Evolutionary conservation across 2,113 vertebrate species (phyloP), one percentile per base, ranked within the genome.

Genomic region (Mungos mungo): DNA sequence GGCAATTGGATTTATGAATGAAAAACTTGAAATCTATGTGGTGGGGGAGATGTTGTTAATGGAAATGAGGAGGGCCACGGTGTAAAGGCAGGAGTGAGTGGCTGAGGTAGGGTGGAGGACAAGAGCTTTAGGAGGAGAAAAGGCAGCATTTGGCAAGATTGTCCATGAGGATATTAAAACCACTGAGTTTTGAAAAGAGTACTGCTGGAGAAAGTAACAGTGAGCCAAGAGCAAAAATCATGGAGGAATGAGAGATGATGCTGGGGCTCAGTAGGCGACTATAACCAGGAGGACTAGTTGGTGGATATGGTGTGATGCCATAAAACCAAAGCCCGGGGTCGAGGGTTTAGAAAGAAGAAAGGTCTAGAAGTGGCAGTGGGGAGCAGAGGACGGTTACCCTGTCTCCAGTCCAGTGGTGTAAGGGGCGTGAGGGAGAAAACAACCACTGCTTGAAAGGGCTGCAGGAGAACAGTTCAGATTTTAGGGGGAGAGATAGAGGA

Each of bases 371-470:
- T 35, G 83, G 29, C 50, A 21, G 35, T 31, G 35, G 82, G 72
- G 57, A 60, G 14, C n/a, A 19, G 41, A 47, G 23, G 72, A 71
- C 0, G 21, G 47, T 57, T 12, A 31, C 9, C 25, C 6, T 29
- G 25, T 31, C 18, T 54, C 63, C 19, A 57, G 50, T 29, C 47
- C 25, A 18, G 52, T 27, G 45, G 57, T 15, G 31, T 71, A 52
- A 33, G 35, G 13, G 21, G 33, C 4, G 0, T 16, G n/a, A 71
- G 29, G 41, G 8, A n/a, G 25, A 72, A 33, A 63, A 21, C 0
- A 7, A 5, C 38, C 23, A 60, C 50, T 19, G 6, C 66, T 50
- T 72, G n/a, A 35, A 65, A 27, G 33, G 25, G 12, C 25, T 81
- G 9, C 31, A 7, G 3, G 71, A 65, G 47, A 92, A 19, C 0